phyloP scores from a whole-genome alignment of 2,113 vertebrate species.

The Pelmatolapia mariae region DNA sequence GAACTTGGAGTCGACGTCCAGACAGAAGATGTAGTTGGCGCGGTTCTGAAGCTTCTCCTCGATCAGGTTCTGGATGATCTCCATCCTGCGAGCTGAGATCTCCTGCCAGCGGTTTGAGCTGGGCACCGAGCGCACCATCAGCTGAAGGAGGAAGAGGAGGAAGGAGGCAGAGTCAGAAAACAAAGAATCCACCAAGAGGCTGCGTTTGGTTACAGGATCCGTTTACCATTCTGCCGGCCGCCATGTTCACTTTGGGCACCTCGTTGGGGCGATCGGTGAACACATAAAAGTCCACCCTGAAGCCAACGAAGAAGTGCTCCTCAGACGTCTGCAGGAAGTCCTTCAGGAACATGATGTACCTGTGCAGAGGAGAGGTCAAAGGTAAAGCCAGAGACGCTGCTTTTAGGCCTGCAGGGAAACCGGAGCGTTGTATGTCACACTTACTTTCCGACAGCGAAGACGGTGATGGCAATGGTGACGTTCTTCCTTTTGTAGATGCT shows the following conservation, averaged over 20 bases:
- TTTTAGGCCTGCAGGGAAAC: background rate
- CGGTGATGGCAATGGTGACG: conserved; percentile 67
- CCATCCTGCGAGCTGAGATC: conserved; percentile 69
- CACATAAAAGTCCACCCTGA: conserved; percentile 66
- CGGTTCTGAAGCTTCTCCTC: background rate
- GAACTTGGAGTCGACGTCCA: conserved; percentile 70
- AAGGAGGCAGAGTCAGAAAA: background rate
- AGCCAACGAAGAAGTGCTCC: conserved; percentile 70
- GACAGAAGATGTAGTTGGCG: conserved; percentile 71
- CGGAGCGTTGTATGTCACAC: background rate
- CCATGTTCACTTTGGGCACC: conserved; percentile 34
- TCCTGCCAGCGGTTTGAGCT: conserved; percentile 67
- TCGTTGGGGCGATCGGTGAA: conserved; percentile 64
- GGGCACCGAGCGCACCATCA: background rate
- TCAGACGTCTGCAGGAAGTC: conserved; percentile 73
- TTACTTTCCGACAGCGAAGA: conserved; percentile 79
- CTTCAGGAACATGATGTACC: conserved; percentile 64
- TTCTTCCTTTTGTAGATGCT: conserved; percentile 52
- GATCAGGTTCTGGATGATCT: conserved; percentile 61
- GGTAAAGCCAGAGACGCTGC: background rate
- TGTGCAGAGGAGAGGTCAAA: conserved; percentile 16
- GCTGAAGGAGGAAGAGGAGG: background rate
- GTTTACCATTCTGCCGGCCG: background rate
- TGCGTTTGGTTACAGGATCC: background rate
- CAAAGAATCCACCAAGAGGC: background rate